Evolutionary conservation across 2,113 vertebrate species (phyloP).

Genomic region (Actenoides hombroni): DNA sequence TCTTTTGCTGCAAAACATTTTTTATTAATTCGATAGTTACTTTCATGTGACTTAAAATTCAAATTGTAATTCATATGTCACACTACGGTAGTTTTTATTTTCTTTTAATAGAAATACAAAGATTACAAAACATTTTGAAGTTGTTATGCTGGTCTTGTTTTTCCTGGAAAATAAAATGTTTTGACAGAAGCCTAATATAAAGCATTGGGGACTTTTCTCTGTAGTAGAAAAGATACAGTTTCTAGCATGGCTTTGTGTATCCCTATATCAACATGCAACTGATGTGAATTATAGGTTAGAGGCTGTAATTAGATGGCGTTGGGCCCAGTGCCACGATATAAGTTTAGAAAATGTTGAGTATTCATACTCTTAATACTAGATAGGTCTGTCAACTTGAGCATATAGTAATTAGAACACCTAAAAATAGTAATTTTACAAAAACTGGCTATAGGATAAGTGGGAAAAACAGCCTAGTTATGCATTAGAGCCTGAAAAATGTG

Average conservation of each 20-base stretch:
- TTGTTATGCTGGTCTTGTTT: neutral
- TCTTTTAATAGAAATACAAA: neutral
- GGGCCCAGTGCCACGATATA: neutral
- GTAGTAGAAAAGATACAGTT: neutral
- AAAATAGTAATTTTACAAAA: neutral
- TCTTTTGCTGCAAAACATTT: neutral
- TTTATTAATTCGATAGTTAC: neutral
- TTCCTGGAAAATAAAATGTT: neutral
- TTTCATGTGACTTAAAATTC: neutral
- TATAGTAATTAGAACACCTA: neutral
- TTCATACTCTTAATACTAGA: neutral
- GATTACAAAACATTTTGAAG: neutral
- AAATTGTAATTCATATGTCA: neutral
- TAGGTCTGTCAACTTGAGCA: neutral
- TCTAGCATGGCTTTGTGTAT: neutral
- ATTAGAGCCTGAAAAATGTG: neutral
- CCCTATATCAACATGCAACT: neutral
- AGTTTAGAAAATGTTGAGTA: neutral
- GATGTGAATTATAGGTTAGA: neutral
- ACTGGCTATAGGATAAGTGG: neutral
- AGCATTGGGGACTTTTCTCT: neutral
- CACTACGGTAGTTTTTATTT: neutral
- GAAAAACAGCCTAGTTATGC: neutral
- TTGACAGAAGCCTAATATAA: neutral
- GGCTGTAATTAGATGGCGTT: neutral